A percentile compares a stretch with the other conserved stretches of the same genome.
phyloP scores from a whole-genome alignment of 2,888 invertebrate genomes.

The Luperina nickerlii region DNA sequence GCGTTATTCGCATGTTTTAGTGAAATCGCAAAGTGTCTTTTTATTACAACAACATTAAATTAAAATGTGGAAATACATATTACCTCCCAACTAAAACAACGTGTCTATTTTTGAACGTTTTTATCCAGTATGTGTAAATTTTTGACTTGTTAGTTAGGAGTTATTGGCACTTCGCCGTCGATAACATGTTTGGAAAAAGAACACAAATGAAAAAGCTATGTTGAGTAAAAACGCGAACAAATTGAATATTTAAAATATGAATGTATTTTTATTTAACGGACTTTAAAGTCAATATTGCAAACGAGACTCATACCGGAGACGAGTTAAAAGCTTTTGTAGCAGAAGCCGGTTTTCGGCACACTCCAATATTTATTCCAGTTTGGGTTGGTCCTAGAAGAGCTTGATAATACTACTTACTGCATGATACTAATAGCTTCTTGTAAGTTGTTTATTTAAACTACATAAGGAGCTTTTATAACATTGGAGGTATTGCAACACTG shows the following conservation, averaged over 20 bases:
- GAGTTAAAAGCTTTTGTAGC: slow-evolving; percentile 26
- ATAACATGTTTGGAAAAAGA: slow-evolving; percentile 7
- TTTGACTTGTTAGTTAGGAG: no score
- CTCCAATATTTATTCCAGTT: slow-evolving; percentile 14
- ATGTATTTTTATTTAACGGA: slow-evolving; percentile 39
- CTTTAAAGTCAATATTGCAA: slow-evolving; percentile 40
- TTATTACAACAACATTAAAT: no score
- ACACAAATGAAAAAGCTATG: slow-evolving; percentile 23
- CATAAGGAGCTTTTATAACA: background rate
- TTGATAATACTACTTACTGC: no score
- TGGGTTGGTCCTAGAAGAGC: background rate
- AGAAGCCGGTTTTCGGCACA: slow-evolving; percentile 16
- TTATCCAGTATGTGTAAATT: no score
- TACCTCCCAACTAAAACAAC: no score
- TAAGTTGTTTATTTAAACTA: background rate
- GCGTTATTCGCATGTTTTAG: no score
- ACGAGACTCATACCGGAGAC: slow-evolving; percentile 8
- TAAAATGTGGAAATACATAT: no score
- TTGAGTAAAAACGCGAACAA: slow-evolving; percentile 37
- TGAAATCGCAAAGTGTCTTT: no score
- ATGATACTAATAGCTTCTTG: background rate
- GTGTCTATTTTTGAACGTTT: no score
- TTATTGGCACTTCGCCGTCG: no score
- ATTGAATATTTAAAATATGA: slow-evolving; percentile 32
- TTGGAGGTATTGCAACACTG: background rate